Conservation (phyloP, 92 coral and sea anemone genomes). For the Desmophyllum pertusum region DNA sequence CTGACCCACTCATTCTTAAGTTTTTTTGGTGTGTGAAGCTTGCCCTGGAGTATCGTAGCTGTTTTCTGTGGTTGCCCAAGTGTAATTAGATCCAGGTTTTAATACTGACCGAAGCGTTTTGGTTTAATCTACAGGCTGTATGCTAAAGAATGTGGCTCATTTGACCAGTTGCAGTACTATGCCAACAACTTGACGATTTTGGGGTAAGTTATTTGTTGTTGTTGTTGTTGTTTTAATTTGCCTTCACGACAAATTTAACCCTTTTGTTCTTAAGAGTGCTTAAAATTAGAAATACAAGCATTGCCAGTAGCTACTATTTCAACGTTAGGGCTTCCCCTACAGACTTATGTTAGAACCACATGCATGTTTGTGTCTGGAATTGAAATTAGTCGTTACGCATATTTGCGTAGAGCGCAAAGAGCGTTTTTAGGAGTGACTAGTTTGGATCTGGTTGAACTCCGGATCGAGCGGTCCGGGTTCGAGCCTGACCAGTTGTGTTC, state of each 20-base stretch:
- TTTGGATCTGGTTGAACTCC: neutral
- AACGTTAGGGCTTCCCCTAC: too few relatives aligned
- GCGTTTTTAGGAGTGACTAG: neutral
- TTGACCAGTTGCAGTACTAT: slow-evolving; percentile 84
- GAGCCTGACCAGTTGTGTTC: too few relatives aligned
- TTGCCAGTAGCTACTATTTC: too few relatives aligned
- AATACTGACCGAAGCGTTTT: neutral
- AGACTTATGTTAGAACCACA: too few relatives aligned
- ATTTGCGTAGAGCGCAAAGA: neutral
- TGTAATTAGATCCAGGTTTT: neutral
- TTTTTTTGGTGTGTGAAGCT: neutral
- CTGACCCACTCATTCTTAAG: too few relatives aligned
- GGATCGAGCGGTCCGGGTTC: too few relatives aligned
- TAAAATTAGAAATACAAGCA: too few relatives aligned
- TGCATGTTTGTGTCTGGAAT: too few relatives aligned
- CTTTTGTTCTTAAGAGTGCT: neutral
- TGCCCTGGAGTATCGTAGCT: neutral
- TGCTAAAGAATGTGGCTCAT: slow-evolving; percentile 30
- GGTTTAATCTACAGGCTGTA: neutral
- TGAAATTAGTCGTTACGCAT: neutral
- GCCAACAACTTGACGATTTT: slow-evolving; percentile 98
- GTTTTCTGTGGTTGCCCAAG: neutral
- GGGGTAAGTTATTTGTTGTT: slow-evolving; percentile 69
- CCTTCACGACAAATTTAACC: neutral
- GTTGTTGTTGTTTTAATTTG: neutral